Evolutionary conservation across 2,113 vertebrate species (phyloP).

Genomic region (Scolopax mira): DNA sequence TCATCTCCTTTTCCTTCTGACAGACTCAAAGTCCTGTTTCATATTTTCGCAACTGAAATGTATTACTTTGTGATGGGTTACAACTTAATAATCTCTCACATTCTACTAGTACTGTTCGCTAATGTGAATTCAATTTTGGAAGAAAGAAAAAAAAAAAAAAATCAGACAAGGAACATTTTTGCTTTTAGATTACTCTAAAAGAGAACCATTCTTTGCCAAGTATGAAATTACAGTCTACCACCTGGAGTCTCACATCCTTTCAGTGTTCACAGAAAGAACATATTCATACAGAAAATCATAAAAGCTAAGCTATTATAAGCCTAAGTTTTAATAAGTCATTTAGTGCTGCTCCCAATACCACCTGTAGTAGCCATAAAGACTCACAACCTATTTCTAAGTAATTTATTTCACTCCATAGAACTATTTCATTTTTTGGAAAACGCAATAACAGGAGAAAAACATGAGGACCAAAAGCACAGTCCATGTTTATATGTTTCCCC

Average conservation of each 20-base stretch:
- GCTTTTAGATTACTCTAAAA: background rate
- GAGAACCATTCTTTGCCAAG: background rate
- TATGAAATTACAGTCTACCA: constrained; percentile 29
- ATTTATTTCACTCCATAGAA: background rate
- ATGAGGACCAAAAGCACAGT: background rate
- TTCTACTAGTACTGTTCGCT: background rate
- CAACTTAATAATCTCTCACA: background rate
- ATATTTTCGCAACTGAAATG: background rate
- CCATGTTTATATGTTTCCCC: background rate
- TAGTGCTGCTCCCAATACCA: background rate
- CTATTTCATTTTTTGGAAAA: background rate
- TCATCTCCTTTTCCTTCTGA: background rate
- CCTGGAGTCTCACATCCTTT: constrained; percentile 44
- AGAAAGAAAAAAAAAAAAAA: background rate
- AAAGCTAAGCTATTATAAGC: background rate
- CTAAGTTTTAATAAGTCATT: background rate
- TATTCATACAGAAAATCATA: background rate
- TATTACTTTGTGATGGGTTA: background rate
- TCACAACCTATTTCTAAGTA: background rate
- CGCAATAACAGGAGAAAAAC: background rate
- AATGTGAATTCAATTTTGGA: background rate
- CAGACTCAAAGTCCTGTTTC: background rate
- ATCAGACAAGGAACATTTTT: background rate
- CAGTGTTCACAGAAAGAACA: background rate
- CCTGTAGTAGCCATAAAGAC: background rate